Evolutionary conservation across 2,888 invertebrate species (phyloP).

Genomic region (Acanthosepion pharaonis): DNA sequence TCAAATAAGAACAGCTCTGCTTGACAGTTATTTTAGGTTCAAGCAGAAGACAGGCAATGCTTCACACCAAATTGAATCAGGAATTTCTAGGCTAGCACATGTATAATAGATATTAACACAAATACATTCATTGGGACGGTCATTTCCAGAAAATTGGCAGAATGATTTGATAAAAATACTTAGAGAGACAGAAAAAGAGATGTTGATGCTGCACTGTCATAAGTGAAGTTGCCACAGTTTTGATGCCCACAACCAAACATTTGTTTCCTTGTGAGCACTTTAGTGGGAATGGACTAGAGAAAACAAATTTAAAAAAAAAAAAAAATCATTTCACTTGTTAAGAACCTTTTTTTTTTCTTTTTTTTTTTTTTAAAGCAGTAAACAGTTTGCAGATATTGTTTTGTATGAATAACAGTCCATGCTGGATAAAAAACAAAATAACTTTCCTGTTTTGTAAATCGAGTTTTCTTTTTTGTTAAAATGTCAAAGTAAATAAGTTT

Average conservation of each 20-base stretch:
- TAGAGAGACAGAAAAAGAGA: neutral
- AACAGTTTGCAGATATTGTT: neutral
- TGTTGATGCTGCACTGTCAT: neutral
- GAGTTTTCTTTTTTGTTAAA: too few species aligned
- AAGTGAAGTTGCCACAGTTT: neutral
- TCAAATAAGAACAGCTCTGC: neutral
- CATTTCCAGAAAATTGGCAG: slow-evolving; percentile 18
- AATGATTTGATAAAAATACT: neutral
- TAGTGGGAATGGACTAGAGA: neutral
- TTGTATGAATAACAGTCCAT: neutral
- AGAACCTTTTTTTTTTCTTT: neutral
- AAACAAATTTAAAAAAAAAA: neutral
- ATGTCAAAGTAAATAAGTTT: neutral
- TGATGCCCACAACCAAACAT: neutral
- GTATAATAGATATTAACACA: neutral
- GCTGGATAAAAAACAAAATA: neutral
- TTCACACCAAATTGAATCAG: neutral
- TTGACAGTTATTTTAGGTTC: neutral
- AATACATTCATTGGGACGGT: slow-evolving; percentile 23
- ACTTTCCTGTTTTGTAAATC: too few species aligned
- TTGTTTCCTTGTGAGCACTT: neutral
- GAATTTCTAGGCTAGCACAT: neutral
- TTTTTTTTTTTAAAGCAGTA: neutral
- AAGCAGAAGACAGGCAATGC: neutral
- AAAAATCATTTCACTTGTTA: neutral